Base-by-base conservation (phyloP, 2,888 invertebrate genomes). In the Cataglyphis albicans region DNA sequence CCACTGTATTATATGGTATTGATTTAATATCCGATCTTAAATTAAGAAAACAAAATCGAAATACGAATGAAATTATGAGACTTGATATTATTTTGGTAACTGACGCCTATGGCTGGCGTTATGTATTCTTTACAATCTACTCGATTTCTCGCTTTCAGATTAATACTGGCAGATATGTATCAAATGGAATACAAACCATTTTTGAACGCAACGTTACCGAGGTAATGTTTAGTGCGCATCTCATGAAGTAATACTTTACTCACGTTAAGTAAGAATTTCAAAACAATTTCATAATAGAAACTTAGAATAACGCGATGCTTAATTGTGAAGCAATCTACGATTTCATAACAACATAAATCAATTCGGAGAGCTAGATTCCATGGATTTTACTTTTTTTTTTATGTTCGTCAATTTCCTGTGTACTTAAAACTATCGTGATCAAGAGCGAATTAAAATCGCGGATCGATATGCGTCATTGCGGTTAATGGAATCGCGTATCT, bases 401-500 rank as follows among this genome's bases (percentile, higher is more conserved):
- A 44, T 21, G 18, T 3, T 41, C 9, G 32, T 21, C 41, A 3
- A 80, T 80, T 80, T 80, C 32, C 44, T 21, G 21, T 21, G 25
- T 18, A 44, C 48, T 57, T 18, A 5, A 48, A 21, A n/a, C 38
- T 68, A 55, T 38, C 48, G 6, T 29, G 9, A 6, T 12, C 41
- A 12, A 21, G 59, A 55, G 9, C 44, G 18, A 73, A 80, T 80
- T 80, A 48, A 73, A 59, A 21, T 41, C 15, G 6, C 41, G 1
- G 35, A 70, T 72, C 21, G 55, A 57, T 48, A 29, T n/a, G n/a
- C 41, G 29, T 35, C 32, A 32, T 25, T 38, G 52, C n/a, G 9
- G 75, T 29, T 72, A 57, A 78, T 76, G 21, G 78, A 78, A 78
- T 38, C 48, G 48, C 48, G 15, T 74, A 21, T 75, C 78, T 57